Evolutionary conservation across 2,888 invertebrate species (phyloP).

Genomic region (Lithophane socia): DNA sequence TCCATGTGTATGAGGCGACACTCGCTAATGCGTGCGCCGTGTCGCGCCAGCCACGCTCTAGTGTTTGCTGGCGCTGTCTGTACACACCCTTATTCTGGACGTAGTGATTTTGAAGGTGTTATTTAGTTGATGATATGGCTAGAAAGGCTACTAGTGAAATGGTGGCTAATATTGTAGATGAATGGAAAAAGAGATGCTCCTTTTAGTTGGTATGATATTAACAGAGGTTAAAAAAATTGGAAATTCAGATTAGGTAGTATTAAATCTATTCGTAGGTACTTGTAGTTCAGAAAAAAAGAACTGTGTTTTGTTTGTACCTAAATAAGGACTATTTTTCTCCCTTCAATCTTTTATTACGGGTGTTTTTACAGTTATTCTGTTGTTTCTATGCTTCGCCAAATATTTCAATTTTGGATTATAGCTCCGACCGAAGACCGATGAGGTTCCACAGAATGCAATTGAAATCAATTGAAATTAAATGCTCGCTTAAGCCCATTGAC

Average conservation of each 20-base stretch:
- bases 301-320: not conserved
- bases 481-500: conserved; percentile 32
- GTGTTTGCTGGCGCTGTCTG: conserved; percentile 65
- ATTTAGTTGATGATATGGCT: not conserved
- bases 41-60: conserved; percentile 63
- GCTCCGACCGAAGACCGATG: not conserved
- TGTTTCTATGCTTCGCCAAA: not conserved
- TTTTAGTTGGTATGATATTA: not conserved
- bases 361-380: not conserved
- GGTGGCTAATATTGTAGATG: not conserved
- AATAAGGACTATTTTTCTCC: not conserved
- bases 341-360: not conserved
- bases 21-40: conserved; percentile 75
- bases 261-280: too few relatives aligned
- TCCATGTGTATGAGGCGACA: conserved; percentile 47
- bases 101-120: not conserved
- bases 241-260: too few relatives aligned
- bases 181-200: too few relatives aligned
- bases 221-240: not conserved
- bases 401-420: not conserved
- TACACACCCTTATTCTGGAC: conserved; percentile 59
- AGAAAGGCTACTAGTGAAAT: not conserved
- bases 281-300: not conserved
- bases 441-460: conserved; percentile 25
- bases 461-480: conserved; percentile 51